phyloP scores from a whole-genome alignment of 1,140 invertebrate species.

The Oryzaephilus surinamensis region DNA sequence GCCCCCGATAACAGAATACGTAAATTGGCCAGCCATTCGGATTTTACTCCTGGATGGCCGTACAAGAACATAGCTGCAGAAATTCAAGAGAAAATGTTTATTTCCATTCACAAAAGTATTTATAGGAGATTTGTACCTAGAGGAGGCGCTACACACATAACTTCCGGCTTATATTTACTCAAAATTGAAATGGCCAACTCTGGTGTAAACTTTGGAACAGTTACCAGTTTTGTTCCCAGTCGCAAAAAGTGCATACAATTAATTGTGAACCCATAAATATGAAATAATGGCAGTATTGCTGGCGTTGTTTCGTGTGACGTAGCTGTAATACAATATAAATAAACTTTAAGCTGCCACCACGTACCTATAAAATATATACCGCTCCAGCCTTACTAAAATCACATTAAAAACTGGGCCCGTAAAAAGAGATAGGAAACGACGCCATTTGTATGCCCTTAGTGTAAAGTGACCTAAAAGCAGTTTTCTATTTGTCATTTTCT shows the following conservation, averaged over 20 bases:
- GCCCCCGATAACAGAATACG: conserved; percentile 52
- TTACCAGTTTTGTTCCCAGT: conserved; percentile 53
- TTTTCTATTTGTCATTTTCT: too few species aligned
- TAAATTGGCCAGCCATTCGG: conserved; percentile 23
- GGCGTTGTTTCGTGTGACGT: conserved; percentile 47
- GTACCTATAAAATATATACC: too few species aligned
- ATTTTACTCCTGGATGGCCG: conserved; percentile 4
- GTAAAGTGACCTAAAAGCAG: too few species aligned
- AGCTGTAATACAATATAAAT: too few species aligned
- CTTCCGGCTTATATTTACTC: conserved; percentile 41
- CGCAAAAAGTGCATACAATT: conserved; percentile 45
- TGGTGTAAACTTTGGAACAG: conserved; percentile 62
- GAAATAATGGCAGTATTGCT: conserved; percentile 67
- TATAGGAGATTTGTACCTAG: conserved; percentile 35
- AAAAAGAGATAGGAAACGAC: too few species aligned
- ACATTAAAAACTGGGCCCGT: too few species aligned
- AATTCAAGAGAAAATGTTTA: conserved; percentile 10
- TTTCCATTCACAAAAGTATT: conserved; percentile 20
- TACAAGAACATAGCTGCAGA: conserved; percentile 11
- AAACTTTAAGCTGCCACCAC: too few species aligned
- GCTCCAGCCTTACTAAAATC: too few species aligned
- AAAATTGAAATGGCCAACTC: conserved; percentile 47
- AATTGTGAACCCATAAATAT: conserved; percentile 64
- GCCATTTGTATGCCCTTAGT: too few species aligned
- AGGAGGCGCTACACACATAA: conserved; percentile 48